Base-by-base conservation (phyloP, 2,113 vertebrate species). In the Pyrgilauda ruficollis region DNA sequence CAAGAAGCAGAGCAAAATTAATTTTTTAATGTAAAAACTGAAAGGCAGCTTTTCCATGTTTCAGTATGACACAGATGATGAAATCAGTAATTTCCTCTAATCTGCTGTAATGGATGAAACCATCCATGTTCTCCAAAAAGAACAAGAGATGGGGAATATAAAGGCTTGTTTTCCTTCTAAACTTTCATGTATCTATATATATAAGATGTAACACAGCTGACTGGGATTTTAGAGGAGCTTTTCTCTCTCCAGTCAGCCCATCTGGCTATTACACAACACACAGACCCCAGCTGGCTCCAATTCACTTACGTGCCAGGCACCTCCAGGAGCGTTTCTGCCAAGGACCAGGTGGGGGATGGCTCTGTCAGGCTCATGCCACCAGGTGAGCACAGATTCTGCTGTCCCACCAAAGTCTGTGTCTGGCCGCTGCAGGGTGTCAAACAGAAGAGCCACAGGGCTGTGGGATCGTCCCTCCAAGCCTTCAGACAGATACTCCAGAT, bases 291-390 rank as follows among this genome's bases (percentile, higher is more conserved):
- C 56, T 30, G 13, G 49, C 37, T 73, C 46, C 67, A 44, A 4
- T 77, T 84, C 35, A 97, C 98, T 68, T 91, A 98, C 98, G 11
- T 98, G 98, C 98, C 98, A 98, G 87, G 98, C 98, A 5, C 98
- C 98, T 70, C 98, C 98, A 1, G 98, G 98, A 27, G 94, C 89
- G 0, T 98, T 98, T 78, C 95, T 98, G 68, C 98, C 98, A 53
- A 98, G 97, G 49, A 98, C 98, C 80, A 98, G n/a, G 30, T 98
- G 98, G 24, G 98, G 97, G 30, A 98, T 35, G 6, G 95, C 96
- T 68, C 95, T 97, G n/a, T 97, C 28, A 0, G 95, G 63, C 76
- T 98, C 96, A 0, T 73, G 84, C 84, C 84, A 96, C 98, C 98
- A 98, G 11, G 87, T 72, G 37, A 98, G 98, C 67, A 98, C 97